phyloP scores from a whole-genome alignment of 2,888 invertebrate genomes.

The Drosophila tripunctata region DNA sequence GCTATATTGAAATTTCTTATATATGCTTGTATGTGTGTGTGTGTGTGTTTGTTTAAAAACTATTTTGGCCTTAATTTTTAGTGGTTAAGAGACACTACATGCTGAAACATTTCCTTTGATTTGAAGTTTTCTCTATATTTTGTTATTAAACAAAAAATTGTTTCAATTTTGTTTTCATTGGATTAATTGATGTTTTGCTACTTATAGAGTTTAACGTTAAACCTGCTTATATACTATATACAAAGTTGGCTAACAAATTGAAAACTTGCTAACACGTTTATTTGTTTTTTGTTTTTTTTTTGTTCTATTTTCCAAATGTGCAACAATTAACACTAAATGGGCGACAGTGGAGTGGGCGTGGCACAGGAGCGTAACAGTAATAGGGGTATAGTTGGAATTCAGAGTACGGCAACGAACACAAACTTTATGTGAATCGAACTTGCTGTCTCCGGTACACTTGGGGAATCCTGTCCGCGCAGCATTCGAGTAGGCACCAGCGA shows the following conservation, averaged over 20 bases:
- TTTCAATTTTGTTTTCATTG: neutral
- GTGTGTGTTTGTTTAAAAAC: slow-evolving; percentile 56
- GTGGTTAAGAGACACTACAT: slow-evolving; percentile 51
- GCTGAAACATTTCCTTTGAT: slow-evolving; percentile 43
- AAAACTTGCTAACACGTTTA: slow-evolving; percentile 12
- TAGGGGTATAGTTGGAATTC: no score
- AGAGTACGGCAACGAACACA: no score
- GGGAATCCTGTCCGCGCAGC: no score
- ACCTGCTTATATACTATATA: slow-evolving; percentile 58
- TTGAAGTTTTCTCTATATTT: neutral
- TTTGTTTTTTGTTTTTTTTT: neutral
- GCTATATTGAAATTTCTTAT: slow-evolving; percentile 53
- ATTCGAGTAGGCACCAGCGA: no score
- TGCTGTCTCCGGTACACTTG: no score
- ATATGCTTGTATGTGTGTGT: slow-evolving; percentile 20
- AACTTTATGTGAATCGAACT: no score
- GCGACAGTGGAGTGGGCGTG: neutral
- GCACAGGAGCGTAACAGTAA: no score
- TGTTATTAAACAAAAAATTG: neutral
- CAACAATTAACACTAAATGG: slow-evolving; percentile 1
- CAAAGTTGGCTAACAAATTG: slow-evolving; percentile 24
- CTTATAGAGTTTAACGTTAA: slow-evolving; percentile 44
- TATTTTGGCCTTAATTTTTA: slow-evolving; percentile 70
- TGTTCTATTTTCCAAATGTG: neutral
- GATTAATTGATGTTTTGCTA: slow-evolving; percentile 41